Evolutionary conservation across 2,113 vertebrate genomes (phyloP).

Genomic region (Forbesichthys agassizii): DNA sequence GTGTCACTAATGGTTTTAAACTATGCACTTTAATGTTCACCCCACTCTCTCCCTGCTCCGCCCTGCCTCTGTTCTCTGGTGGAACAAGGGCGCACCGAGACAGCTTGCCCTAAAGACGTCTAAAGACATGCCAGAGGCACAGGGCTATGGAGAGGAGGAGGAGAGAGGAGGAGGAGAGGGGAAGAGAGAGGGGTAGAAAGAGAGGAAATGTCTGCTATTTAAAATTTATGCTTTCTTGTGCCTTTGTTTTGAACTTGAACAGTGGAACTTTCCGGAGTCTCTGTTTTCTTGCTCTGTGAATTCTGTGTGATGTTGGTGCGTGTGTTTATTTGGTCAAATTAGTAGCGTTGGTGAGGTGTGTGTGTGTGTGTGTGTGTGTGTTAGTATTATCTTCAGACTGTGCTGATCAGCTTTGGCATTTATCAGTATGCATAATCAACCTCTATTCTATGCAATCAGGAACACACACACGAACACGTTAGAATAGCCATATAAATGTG

Average conservation of each 20-base stretch:
- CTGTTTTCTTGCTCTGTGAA: constrained; percentile 75
- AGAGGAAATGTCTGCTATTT: constrained; percentile 92
- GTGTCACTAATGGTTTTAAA: constrained; percentile 99
- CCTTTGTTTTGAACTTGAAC: constrained; percentile 99
- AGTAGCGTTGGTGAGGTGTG: constrained; percentile 34
- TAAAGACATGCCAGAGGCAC: constrained; percentile 87
- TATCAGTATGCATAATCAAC: constrained; percentile 88
- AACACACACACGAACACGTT: constrained; percentile 82
- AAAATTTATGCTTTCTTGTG: constrained; percentile 99
- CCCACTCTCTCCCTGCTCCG: constrained; percentile 73
- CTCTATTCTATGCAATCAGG: constrained; percentile 84
- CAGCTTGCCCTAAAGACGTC: constrained; percentile 90
- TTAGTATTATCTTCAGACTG: constrained; percentile 48
- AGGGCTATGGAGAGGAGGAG: constrained; percentile 52
- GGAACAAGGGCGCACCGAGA: constrained; percentile 97
- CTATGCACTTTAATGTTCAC: constrained; percentile 98
- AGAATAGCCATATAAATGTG: constrained; percentile 68
- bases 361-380: constrained; percentile 63
- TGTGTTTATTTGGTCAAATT: constrained; percentile 62
- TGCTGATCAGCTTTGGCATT: constrained; percentile 79
- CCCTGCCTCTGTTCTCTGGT: constrained; percentile 88
- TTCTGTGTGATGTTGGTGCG: constrained; percentile 58
- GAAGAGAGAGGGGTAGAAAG: constrained; percentile 69
- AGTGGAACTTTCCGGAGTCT: constrained; percentile 86
- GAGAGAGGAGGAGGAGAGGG: constrained; percentile 76